Percentiles rank a stretch among this genome's conserved stretches.
Evolutionary conservation across 2,113 vertebrate genomes (phyloP).

Genomic region (Falcunculus frontatus): DNA sequence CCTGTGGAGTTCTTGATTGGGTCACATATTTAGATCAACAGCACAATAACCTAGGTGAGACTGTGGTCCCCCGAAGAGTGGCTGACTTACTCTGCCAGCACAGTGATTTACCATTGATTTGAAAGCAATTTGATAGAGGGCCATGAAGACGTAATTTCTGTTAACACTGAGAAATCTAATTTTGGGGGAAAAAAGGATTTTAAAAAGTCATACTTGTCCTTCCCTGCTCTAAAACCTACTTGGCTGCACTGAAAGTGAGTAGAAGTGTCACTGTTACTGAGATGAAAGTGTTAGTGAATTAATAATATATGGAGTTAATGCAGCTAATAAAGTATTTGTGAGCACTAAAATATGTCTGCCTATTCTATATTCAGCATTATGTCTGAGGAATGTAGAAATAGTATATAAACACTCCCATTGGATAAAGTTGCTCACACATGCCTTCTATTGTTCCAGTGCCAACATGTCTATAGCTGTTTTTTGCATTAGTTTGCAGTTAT

Average conservation of each 20-base stretch:
- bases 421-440: background rate
- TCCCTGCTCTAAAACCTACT: background rate
- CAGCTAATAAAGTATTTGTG: background rate
- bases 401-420: background rate
- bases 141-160: background rate
- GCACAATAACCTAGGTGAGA: background rate
- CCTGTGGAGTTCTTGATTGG: background rate
- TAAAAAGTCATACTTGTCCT: background rate
- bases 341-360: background rate
- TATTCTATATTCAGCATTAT: background rate
- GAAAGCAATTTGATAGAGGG: background rate
- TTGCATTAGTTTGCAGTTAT: background rate
- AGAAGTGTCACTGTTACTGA: background rate
- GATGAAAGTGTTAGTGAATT: background rate
- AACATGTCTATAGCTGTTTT: background rate
- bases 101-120: background rate
- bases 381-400: background rate
- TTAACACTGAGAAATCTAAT: background rate
- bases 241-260: background rate
- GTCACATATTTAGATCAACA: background rate
- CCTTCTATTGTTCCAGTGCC: background rate
- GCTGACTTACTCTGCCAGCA: background rate
- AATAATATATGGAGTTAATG: background rate
- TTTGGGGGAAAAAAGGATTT: fast-evolving
- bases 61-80: fast-evolving